These are phyloP conservation scores for Diachasmimorpha longicaudata DNA, from an alignment of 1,140 invertebrate species.

Conservation along the genomic window DNA sequence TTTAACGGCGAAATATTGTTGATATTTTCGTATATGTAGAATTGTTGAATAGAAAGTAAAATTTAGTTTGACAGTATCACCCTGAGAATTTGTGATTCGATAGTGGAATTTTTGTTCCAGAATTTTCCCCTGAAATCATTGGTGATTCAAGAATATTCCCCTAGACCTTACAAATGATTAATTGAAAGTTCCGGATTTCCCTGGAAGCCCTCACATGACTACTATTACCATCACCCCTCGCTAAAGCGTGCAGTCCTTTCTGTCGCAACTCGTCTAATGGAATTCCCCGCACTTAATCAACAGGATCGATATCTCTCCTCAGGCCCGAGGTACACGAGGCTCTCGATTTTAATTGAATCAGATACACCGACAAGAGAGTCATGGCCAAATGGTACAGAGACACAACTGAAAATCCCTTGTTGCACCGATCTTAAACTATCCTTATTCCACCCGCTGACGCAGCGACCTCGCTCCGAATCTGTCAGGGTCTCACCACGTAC, in stretches of 20 bases:
- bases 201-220: too few species aligned
- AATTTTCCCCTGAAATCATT: too few species aligned
- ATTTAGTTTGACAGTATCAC: too few species aligned
- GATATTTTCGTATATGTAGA: too few species aligned
- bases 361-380: conserved; percentile 29
- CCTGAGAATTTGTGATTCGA: too few species aligned
- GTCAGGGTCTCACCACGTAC: background rate
- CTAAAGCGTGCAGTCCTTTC: background rate
- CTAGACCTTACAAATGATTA: too few species aligned
- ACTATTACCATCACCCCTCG: background rate
- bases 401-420: conserved; percentile 19
- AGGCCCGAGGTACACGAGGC: conserved; percentile 13
- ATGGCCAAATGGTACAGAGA: conserved; percentile 23
- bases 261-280: conserved; percentile 11
- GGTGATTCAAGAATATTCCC: too few species aligned
- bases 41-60: too few species aligned
- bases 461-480: conserved; percentile 11
- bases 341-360: conserved; percentile 34
- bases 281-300: conserved; percentile 26
- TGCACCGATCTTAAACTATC: background rate
- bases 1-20: too few species aligned
- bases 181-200: too few species aligned
- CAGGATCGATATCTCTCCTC: conserved; percentile 24
- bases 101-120: too few species aligned
- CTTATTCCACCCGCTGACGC: background rate